Percentiles rank a stretch among this genome's conserved stretches.
These are phyloP conservation scores for Semnornis frantzii DNA, from an alignment of 2,113 vertebrate species.

Conservation along the genomic window DNA sequence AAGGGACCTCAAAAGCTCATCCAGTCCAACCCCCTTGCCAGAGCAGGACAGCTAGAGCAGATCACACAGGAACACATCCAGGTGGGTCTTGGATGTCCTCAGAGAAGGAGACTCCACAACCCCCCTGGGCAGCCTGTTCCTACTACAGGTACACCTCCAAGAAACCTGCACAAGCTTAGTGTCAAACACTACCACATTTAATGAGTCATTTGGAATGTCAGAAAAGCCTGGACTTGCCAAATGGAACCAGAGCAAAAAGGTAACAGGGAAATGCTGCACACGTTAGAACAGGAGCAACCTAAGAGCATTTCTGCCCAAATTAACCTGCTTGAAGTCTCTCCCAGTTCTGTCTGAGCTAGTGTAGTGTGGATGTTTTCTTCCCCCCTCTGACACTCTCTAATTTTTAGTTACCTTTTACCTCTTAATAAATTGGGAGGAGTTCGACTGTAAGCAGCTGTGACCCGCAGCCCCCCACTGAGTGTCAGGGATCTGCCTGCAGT, in stretches of 20 bases:
- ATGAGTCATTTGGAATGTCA: background rate
- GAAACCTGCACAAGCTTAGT: background rate
- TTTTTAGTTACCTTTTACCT: constrained; percentile 20
- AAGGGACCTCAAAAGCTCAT: too few relatives aligned
- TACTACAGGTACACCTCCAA: background rate
- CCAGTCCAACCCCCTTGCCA: too few relatives aligned
- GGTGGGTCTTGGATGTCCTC: too few relatives aligned
- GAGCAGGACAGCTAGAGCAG: too few relatives aligned
- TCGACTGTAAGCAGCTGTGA: background rate
- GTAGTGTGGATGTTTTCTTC: background rate
- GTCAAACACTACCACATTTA: background rate
- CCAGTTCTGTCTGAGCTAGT: background rate
- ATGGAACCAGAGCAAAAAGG: background rate
- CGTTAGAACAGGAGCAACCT: background rate
- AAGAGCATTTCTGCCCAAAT: background rate
- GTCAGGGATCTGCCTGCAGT: background rate
- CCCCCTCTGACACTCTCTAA: background rate
- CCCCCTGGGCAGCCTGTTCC: background rate
- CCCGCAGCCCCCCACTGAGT: background rate
- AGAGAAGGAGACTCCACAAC: too few relatives aligned
- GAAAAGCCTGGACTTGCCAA: background rate
- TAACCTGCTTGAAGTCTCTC: background rate
- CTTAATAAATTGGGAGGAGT: background rate
- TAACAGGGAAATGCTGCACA: background rate
- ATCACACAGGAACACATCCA: too few relatives aligned